Percentiles rank a stretch among this genome's conserved stretches.
phyloP scores from a whole-genome alignment of 2,797 vertebrate genomes.

The Paramormyrops hopkinsi region DNA sequence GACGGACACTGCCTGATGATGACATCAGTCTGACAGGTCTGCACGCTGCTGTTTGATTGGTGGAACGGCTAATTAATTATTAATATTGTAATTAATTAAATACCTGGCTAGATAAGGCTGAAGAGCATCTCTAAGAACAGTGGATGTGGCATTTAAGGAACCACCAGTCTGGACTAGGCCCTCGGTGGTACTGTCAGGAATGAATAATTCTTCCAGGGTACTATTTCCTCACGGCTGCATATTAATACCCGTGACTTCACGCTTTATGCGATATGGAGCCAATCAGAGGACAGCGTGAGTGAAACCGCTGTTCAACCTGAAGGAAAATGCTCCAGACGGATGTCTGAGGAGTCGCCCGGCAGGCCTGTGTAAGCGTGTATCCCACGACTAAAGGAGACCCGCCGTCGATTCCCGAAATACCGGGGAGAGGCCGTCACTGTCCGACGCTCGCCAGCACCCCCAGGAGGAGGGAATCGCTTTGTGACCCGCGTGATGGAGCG shows the following conservation, averaged over 20 bases:
- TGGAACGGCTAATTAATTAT: background rate
- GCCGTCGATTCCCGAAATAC: background rate
- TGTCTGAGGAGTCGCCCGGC: background rate
- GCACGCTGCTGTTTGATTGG: background rate
- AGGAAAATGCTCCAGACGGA: background rate
- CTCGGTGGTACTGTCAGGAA: background rate
- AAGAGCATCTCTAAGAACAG: background rate
- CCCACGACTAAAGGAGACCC: background rate
- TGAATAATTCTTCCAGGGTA: background rate
- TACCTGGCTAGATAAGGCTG: background rate
- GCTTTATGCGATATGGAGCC: background rate
- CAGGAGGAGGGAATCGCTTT: background rate
- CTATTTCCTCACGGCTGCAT: background rate
- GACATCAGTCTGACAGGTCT: background rate
- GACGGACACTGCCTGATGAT: background rate
- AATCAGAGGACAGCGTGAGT: background rate
- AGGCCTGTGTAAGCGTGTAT: background rate
- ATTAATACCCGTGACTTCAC: background rate
- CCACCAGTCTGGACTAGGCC: background rate
- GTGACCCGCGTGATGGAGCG: background rate
- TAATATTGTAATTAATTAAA: background rate
- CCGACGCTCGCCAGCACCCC: background rate
- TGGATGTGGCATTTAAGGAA: background rate
- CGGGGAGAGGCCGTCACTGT: background rate
- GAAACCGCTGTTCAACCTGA: background rate